Base-by-base conservation (phyloP, 2,113 vertebrate genomes). In the Prolemur simus region DNA sequence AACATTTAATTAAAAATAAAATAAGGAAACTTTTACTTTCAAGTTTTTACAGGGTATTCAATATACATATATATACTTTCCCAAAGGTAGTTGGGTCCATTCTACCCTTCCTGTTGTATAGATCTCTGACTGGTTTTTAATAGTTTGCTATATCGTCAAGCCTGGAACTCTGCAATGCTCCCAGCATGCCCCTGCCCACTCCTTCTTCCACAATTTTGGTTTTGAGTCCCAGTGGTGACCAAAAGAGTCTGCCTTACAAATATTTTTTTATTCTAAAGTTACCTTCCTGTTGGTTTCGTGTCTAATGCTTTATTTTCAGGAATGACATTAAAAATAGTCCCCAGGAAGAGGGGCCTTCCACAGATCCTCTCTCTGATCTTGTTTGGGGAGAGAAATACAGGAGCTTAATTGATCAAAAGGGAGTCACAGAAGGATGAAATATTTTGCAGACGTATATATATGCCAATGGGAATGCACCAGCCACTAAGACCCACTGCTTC, bases 331-430 rank as follows among this genome's bases (percentile, higher is more conserved):
- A 88, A 97, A 97, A 34, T 81, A 56, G 52, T 91, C 68, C 56
- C 73, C 82, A 97, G 87, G 93, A 98, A 96, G 80, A 95, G 56
- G 91, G 56, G 69, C 97, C 87, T 94, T 88, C 95, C 87, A 95
- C 47, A 96, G 87, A 95, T 92, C 81, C 60, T 21, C 37, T 81
- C 78, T 66, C 47, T 86, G 64, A 98, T 97, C 87, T 94, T 95
- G 60, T 89, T 86, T 97, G 34, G 91, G 88, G 91, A 98, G 89
- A 92, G 93, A 96, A 82, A 94, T 92, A 78, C 37, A 87, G 63
- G 95, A 94, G 87, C 91, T 96, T 98, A 98, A 97, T 68, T 98
- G 93, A 98, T 96, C 97, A 98, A 97, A 98, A 97, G 89, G 96
- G 97, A 98, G 71, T 97, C 97, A 95, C 86, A 97, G 96, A 97